Evolutionary conservation across 2,888 invertebrate genomes (phyloP).

Genomic region (Busseola fusca): DNA sequence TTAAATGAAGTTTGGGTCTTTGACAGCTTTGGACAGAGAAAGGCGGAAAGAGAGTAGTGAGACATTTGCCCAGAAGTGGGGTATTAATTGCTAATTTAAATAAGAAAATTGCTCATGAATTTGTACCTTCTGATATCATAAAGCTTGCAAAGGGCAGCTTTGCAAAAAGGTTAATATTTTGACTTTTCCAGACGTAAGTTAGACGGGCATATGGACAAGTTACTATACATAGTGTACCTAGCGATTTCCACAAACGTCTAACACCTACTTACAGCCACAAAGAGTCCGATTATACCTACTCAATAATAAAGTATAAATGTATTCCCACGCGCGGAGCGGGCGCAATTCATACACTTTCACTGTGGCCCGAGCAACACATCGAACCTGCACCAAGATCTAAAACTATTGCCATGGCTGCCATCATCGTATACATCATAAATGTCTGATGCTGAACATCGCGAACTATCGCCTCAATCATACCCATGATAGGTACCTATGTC

Average conservation of each 20-base stretch:
- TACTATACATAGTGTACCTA: not conserved
- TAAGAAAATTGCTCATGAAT: not conserved
- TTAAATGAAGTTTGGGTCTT: too few species aligned
- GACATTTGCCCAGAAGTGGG: not conserved
- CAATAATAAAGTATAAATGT: slow-evolving; percentile 43
- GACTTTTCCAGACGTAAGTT: too few species aligned
- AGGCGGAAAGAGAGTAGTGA: not conserved
- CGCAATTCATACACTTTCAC: slow-evolving; percentile 46
- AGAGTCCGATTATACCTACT: slow-evolving; percentile 17
- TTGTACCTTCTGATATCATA: not conserved
- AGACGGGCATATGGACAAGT: too few species aligned
- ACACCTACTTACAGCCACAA: not conserved
- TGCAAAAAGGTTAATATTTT: too few species aligned
- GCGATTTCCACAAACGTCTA: slow-evolving; percentile 6
- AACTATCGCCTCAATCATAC: not conserved
- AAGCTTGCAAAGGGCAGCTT: not conserved
- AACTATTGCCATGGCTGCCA: slow-evolving; percentile 2
- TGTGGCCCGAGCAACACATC: slow-evolving; percentile 14
- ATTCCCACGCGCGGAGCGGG: slow-evolving; percentile 44
- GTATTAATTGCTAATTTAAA: not conserved
- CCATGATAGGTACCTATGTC: not conserved
- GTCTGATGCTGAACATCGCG: not conserved
- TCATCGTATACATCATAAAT: slow-evolving; percentile 7
- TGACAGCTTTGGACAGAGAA: not conserved
- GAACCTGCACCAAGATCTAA: slow-evolving; percentile 2